Base-by-base conservation (phyloP, 2,888 invertebrate species). In the Hoplodrina blanda region DNA sequence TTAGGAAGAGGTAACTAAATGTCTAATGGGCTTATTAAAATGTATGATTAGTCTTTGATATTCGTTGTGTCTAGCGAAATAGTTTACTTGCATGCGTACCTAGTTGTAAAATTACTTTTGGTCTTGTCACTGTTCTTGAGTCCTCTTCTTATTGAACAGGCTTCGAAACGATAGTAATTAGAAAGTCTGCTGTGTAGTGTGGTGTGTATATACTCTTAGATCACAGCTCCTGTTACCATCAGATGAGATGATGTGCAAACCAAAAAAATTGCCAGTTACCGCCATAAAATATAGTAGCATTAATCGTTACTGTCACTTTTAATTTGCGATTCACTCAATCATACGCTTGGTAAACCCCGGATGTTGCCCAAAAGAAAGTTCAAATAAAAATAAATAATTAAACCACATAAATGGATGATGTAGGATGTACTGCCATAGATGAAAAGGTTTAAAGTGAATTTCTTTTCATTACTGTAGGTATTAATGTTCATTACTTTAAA, bases 301-400 rank as follows among this genome's bases (percentile, higher is more conserved):
- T 56, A 13, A 44, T 41, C 20, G 30, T 30, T 49, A 17, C 61
- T 57, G 76, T 76, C 67, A 60, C 17, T 65, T 59, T 33, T 53
- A 64, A 76, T 76, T 53, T 65, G 64, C 62, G 15, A 68, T 62
- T 59, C 72, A 67, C 13, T 76, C 71, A 68, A 50, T 72, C 62
- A 64, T 53, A 37, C 59, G 15, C 46, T 17, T 46, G 41, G 41
- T 41, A 17, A 46, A 30, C 46, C 19, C 55, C 65, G 57, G 30
- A 68, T 71, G 46, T 63, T 57, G n/a, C 17, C 53, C 25, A 60
- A 61, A 73, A 50, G 77, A 80, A 80, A 80, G 81, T 67, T 53
- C 0, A 30, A 15, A 30, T 52, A 59, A 62, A 78, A 62, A 54
- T 41, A 19, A 62, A 73, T 20, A 25, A 67, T 50, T 10, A 19